These are phyloP conservation scores for Spisula solida DNA, from an alignment of 2,888 invertebrate genomes.

Conservation along the genomic window DNA sequence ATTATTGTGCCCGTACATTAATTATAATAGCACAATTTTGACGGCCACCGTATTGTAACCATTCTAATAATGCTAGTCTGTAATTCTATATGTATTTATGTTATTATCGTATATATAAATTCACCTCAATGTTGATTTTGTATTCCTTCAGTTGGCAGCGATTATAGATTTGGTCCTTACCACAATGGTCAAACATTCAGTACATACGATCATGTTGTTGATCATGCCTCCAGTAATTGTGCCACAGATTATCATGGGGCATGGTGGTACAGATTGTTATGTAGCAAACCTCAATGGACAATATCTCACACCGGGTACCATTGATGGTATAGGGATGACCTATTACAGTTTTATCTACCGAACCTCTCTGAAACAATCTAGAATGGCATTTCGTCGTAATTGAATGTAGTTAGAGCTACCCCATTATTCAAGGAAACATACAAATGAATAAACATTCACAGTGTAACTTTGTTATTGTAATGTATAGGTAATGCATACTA, in stretches of 20 bases:
- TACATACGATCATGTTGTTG: background rate
- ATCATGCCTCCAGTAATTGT: background rate
- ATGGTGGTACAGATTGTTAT: conserved; percentile 15
- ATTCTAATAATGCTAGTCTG: no score
- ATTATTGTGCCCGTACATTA: no score
- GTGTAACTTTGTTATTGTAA: no score
- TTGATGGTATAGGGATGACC: background rate
- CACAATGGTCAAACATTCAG: background rate
- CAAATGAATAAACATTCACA: no score
- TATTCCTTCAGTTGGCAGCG: no score
- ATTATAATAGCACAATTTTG: no score
- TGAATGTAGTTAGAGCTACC: background rate
- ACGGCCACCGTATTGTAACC: no score
- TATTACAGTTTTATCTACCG: background rate
- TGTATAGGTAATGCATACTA: no score
- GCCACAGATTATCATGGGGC: background rate
- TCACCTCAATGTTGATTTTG: no score
- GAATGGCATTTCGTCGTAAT: background rate
- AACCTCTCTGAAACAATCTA: background rate
- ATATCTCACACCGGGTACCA: background rate
- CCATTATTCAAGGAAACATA: no score
- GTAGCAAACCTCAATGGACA: background rate
- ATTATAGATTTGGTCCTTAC: background rate
- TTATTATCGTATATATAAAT: no score
- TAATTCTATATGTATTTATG: no score